Base-by-base conservation (phyloP, 2,888 invertebrate genomes). In the Shargacucullia verbasci region DNA sequence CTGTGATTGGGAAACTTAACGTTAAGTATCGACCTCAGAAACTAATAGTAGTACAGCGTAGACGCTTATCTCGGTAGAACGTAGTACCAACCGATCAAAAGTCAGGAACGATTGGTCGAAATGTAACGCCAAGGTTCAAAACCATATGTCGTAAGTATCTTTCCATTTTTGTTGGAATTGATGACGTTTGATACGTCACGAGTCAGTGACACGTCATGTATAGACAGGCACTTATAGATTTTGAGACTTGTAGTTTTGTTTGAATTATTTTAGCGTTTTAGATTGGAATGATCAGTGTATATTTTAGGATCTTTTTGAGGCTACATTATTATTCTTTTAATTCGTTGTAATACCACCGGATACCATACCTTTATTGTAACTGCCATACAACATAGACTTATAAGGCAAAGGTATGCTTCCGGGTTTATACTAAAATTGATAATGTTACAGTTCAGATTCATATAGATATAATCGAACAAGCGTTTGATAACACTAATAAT, bases 301-400 rank as follows among this genome's bases (percentile, higher is more conserved):
- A 71, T 68, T 78, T 75, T 73, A 73, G 73, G 57, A 67, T 70
- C 47, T 75, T 77, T 76, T 83, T 77, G 85, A 84, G 84, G 84
- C 84, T 83, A 83, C 70, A 59, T 75, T 73, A 67, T 77, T 56
- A 58, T 71, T 71, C 59, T 63, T 64, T 48, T 67, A 67, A 61
- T 61, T 68, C 49, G 54, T 71, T 63, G 45, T 63, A 61, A 60
- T 72, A 74, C 75, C 78, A 79, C 79, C 80, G 71, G 68, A 57
- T 74, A 46, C 45, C 57, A 67, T 73, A 70, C 56, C 63, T 63
- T 59, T 65, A 64, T 60, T 50, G 69, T 59, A 70, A 80, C 80
- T 79, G 80, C 78, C 76, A 71, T 73, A 76, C 38, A 34, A 53
- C 58, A 53, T 67, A 70, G 62, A 74, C 66, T 64, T 68, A 62